phyloP scores from a whole-genome alignment of 2,797 vertebrate genomes.

The Rhincodon typus region DNA sequence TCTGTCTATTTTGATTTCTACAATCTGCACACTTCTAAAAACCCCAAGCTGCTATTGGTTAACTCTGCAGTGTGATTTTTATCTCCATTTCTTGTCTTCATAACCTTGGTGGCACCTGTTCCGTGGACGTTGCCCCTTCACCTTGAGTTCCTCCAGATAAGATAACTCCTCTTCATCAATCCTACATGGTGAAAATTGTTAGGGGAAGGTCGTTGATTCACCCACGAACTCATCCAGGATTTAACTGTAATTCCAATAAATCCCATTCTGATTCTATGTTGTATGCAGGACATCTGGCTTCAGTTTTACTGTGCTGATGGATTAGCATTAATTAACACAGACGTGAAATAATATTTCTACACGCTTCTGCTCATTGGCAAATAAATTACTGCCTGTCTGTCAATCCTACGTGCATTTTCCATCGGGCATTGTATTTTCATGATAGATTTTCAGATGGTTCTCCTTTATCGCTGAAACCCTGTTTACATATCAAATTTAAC shows the following conservation, averaged over 20 bases:
- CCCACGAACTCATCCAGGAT: background rate
- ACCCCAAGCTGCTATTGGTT: background rate
- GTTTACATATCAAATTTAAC: background rate
- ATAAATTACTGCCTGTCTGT: background rate
- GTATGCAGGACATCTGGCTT: background rate
- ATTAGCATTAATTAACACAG: slow-evolving; percentile 21
- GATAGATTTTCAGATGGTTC: background rate
- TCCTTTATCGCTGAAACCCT: background rate
- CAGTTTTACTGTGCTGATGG: background rate
- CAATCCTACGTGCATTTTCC: background rate
- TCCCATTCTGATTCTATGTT: background rate
- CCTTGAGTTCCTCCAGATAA: background rate
- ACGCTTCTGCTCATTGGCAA: background rate
- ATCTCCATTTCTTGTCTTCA: background rate
- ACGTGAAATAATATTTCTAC: slow-evolving; percentile 30
- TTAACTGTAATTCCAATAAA: background rate
- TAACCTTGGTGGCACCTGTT: background rate
- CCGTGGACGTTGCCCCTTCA: background rate
- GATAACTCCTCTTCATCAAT: background rate
- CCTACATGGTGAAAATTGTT: background rate
- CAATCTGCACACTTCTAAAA: background rate
- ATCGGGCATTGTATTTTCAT: background rate
- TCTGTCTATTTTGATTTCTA: no score
- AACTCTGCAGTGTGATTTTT: background rate
- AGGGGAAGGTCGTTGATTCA: background rate